Conservation (phyloP, 2,888 invertebrate species). For the Iselma pallidipennis region DNA sequence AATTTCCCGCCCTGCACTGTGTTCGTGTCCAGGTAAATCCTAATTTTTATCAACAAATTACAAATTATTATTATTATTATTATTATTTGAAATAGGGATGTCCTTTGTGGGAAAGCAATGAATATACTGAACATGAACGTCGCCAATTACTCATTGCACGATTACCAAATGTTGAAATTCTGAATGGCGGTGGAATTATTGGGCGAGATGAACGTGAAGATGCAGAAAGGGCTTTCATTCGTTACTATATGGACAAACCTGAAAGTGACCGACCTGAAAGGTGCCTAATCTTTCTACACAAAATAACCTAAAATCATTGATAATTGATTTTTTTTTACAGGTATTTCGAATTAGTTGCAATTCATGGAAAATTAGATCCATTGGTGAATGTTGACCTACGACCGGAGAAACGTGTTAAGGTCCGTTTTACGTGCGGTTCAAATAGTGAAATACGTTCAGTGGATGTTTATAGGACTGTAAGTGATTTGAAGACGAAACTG, state of each 20-base stretch:
- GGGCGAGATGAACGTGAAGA: conserved; percentile 85
- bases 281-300: conserved; percentile 50
- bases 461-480: conserved; percentile 79
- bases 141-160: conserved; percentile 86
- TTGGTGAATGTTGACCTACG: conserved; percentile 85
- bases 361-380: conserved; percentile 89
- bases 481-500: conserved; percentile 78
- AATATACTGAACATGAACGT: conserved; percentile 87
- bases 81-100: conserved; percentile 57
- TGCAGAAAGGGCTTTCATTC: conserved; percentile 90
- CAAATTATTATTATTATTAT: not conserved
- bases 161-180: conserved; percentile 79
- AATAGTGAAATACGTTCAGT: conserved; percentile 74
- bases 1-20: conserved; percentile 81
- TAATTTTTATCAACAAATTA: not conserved
- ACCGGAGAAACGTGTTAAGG: conserved; percentile 84
- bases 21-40: conserved; percentile 74
- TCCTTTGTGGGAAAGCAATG: conserved; percentile 75
- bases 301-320: not conserved
- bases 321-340: conserved; percentile 55
- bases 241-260: conserved; percentile 88
- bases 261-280: conserved; percentile 81
- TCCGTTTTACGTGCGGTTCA: conserved; percentile 80
- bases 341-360: conserved; percentile 78
- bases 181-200: conserved; percentile 89